Base-by-base conservation (phyloP, 2,113 vertebrate genomes). In the Oxyura jamaicensis region DNA sequence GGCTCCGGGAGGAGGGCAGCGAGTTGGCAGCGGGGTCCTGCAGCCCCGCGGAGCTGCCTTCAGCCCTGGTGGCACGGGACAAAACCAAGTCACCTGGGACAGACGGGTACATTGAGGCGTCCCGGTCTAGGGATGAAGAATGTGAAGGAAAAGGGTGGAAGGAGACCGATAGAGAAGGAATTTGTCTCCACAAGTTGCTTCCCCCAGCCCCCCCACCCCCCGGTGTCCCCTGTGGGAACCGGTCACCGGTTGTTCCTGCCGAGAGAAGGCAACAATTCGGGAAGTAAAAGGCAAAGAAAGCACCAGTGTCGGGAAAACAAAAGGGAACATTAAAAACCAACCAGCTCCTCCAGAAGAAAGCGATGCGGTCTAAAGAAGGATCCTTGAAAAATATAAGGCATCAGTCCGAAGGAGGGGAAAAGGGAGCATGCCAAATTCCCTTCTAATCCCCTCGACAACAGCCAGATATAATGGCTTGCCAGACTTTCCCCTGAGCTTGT, bases 361-460 rank as follows among this genome's bases (percentile, higher is more conserved):
- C 65, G 41, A 81, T 4, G 46, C 58, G 83, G 63, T 72, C 91
- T 58, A 83, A 91, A 88, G 88, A 77, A 87, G 36, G 87, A 23
- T 92, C 90, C 84, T 96, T 87, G 95, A 94, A 91, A 93, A 93
- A 73, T 95, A 76, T 63, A 82, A 92, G 94, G 85, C 85, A 11
- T 91, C 69, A 91, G 94, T 91, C 55, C 2, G 74, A 90, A 79
- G 91, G 93, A 86, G 95, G 66, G 91, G 60, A 80, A 82, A 92
- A 76, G 79, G 95, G 93, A 89, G 68, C 36, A 42, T 95, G 89
- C 83, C 91, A 97, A 95, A 95, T 97, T 97, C 94, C 52, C 83
- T 90, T 85, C 92, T 96, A 96, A 96, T 97, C 95, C 83, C 92
- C 97, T 72, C 53, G 25, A 94, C 94, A 90, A 87, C 88, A 81